Evolutionary conservation across 2,888 invertebrate genomes (phyloP).

Genomic region (Oligia strigilis): DNA sequence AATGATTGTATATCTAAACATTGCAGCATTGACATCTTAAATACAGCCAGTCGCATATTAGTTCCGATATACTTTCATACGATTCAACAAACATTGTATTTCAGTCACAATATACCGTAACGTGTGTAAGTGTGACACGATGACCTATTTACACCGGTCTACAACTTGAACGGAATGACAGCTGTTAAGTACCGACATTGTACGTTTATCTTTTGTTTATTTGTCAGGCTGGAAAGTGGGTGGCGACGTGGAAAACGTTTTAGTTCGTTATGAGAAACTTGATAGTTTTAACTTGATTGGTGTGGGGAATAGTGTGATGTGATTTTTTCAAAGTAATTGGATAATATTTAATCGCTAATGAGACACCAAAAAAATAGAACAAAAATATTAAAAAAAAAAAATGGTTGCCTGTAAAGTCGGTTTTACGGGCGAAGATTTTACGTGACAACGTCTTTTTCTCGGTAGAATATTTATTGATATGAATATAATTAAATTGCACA

Average conservation of each 20-base stretch:
- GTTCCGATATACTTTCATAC: neutral
- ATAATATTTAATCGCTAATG: neutral
- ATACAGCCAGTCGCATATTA: neutral
- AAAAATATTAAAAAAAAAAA: too few species aligned
- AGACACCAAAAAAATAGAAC: too few species aligned
- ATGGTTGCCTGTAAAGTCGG: too few species aligned
- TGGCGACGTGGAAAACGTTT: slow-evolving; percentile 27
- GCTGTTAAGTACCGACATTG: slow-evolving; percentile 22
- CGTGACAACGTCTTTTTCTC: too few species aligned
- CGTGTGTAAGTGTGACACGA: slow-evolving; percentile 44
- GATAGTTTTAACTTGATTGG: slow-evolving; percentile 13
- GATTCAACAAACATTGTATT: slow-evolving; percentile 4
- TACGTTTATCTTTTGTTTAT: slow-evolving; percentile 50
- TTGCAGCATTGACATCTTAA: neutral
- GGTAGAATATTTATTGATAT: too few species aligned
- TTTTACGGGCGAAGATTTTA: too few species aligned
- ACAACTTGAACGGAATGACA: slow-evolving; percentile 36
- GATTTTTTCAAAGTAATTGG: neutral
- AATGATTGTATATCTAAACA: neutral
- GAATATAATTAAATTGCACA: too few species aligned
- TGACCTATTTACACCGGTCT: slow-evolving; percentile 46
- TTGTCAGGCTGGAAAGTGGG: slow-evolving; percentile 24
- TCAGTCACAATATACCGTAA: slow-evolving; percentile 4
- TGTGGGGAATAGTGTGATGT: too few species aligned
- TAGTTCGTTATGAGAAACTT: slow-evolving; percentile 12